Base-by-base conservation (phyloP, 2,797 vertebrate species). In the Heteromormyrus szaboi region DNA sequence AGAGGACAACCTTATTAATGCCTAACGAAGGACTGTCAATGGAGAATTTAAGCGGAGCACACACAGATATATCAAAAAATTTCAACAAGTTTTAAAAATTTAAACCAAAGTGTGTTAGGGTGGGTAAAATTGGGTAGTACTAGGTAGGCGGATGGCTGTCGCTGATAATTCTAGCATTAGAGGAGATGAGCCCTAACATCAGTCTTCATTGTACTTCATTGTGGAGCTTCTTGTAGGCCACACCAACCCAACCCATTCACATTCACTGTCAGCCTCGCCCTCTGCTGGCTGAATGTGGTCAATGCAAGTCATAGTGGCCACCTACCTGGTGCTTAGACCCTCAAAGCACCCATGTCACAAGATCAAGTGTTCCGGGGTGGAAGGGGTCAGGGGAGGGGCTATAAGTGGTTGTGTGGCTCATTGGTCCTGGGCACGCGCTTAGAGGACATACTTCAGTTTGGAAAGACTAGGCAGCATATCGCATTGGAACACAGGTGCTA, bases 381-480 rank as follows among this genome's bases (percentile, higher is more conserved):
- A 25, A 65, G 59, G 1, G 25, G 59, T 12, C n/a, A 17, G 2
- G 22, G 11, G 29, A 0, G 14, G 65, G 19, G 50, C 44, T 29
- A 68, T 22, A 29, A 17, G 48, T 33, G 37, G 50, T 76, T 81
- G 50, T 76, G 59, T 29, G 25, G n/a, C 79, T 46, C 89, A 59
- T 79, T 87, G 25, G 50, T 50, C 62, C 12, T 86, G 79, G 81
- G 79, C 22, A 86, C 85, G n/a, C 56, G 83, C 46, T 56, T 48
- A 68, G 51, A 87, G 62, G 86, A 68, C 12, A 41, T 88, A 25
- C 46, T 88, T 72, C 41, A 68, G 33, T 86, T 29, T 86, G 22
- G 46, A 87, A 89, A 72, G 33, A 37, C 50, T 65, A 87, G 89
- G 25, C 90, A 54, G 88, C 89, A 86, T 91, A 90, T 89, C 88